phyloP scores from a whole-genome alignment of 2,113 vertebrate species.

The Gavia stellata region DNA sequence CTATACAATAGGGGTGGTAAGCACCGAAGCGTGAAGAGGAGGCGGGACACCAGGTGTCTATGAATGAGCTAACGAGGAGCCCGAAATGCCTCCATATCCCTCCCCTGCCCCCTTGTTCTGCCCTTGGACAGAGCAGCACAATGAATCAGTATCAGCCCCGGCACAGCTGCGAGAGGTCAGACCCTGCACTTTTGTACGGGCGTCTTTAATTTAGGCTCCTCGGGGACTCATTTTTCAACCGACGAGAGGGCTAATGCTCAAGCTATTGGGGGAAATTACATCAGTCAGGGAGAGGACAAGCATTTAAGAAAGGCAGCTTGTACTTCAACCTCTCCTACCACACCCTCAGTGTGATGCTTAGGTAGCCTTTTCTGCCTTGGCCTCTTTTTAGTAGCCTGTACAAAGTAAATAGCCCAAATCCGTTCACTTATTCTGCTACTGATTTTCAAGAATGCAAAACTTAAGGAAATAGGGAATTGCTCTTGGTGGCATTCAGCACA shows the following conservation, averaged over 20 bases:
- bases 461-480: neutral
- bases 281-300: neutral
- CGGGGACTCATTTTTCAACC: neutral
- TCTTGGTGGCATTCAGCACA: neutral
- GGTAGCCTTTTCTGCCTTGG: neutral
- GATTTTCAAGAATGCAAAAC: neutral
- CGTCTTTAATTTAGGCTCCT: constrained; percentile 19
- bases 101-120: neutral
- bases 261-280: neutral
- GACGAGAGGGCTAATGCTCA: neutral
- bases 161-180: constrained; percentile 16
- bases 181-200: neutral
- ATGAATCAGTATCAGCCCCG: neutral
- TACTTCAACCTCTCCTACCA: neutral
- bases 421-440: neutral
- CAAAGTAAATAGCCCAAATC: neutral
- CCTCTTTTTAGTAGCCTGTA: neutral
- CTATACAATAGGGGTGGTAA: neutral
- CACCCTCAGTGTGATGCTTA: neutral
- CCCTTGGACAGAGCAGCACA: neutral
- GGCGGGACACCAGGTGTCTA: constrained; percentile 32
- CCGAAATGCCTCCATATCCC: neutral
- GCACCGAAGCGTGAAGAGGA: constrained; percentile 2
- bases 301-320: neutral
- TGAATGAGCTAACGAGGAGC: constrained; percentile 28